phyloP scores from a whole-genome alignment of 2,888 invertebrate species.

The Nipponacmea schrenckii region DNA sequence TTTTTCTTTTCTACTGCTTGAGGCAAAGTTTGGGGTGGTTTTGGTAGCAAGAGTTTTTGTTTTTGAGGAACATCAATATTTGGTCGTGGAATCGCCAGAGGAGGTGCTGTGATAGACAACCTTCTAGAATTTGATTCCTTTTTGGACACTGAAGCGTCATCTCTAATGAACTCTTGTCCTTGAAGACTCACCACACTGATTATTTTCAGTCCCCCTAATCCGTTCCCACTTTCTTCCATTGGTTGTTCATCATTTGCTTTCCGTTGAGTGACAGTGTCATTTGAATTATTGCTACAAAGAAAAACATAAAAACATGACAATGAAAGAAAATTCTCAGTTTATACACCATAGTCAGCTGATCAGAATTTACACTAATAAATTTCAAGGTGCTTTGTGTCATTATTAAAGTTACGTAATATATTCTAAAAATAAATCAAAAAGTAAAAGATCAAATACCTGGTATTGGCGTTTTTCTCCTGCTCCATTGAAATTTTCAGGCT shows the following conservation, averaged over 20 bases:
- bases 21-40: slow-evolving; percentile 1
- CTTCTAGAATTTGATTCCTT: slow-evolving; percentile 1
- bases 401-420: too few relatives aligned
- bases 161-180: slow-evolving; percentile 17
- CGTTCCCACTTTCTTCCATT: slow-evolving; percentile 29
- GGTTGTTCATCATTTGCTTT: background rate
- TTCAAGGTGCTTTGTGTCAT: too few relatives aligned
- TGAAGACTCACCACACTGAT: slow-evolving; percentile 53
- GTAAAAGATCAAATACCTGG: too few relatives aligned
- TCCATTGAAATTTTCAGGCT: too few relatives aligned
- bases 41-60: background rate
- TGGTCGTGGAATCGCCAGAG: background rate
- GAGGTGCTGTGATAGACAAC: background rate
- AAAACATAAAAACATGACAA: too few relatives aligned
- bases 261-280: background rate
- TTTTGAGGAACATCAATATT: background rate
- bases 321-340: too few relatives aligned
- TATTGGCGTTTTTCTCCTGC: too few relatives aligned
- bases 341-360: too few relatives aligned
- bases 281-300: background rate
- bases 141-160: background rate
- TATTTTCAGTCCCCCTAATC: slow-evolving; percentile 45
- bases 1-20: background rate
- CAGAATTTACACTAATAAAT: too few relatives aligned
- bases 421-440: too few relatives aligned